Evolutionary conservation across 2,113 vertebrate genomes (phyloP), one percentile per base, ranked within the genome.

Genomic region (Lepisosteus oculatus): DNA sequence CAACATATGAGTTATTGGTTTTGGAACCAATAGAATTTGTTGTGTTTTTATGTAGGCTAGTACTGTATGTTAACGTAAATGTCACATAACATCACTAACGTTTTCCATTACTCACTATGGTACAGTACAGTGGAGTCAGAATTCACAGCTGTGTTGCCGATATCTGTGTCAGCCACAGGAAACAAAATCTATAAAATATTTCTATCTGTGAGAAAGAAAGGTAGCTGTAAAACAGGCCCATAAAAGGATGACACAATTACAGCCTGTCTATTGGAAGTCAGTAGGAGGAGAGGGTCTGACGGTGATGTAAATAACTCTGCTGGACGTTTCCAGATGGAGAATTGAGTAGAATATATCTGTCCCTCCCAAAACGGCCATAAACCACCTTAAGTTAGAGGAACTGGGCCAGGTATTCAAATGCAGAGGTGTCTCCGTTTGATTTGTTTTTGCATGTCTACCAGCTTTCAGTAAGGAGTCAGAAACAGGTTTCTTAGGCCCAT

Each of bases 101-200:
- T 29, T 29, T 29, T 29, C 29, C 29, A 29, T 29, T 29, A 29
- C 29, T 29, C 29, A 29, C 29, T 29, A 29, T 29, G 29, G 29
- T 29, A 29, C 29, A 29, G 29, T 29, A 29, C 29, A 29, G 29
- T 29, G 29, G 29, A 29, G 47, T 51, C 47, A 51, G 47, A 14
- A 75, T 78, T 64, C 76, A 68, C 76, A 75, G 76, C 79, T 73
- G 72, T 71, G 15, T 62, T 63, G 8, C 55, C 63, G 70, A 71
- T 62, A 70, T 29, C 29, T 11, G 55, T 44, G n/a, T 43, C 72
- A 73, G 29, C 29, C 75, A 47, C 47, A 68, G 55, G 68, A 69
- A 61, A 55, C 66, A 69, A 67, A 67, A 41, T 43, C 61, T 63
- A 57, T 80, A 77, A 80, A 75, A 72, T 67, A 77, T 66, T 62